Evolutionary conservation across 2,113 vertebrate species (phyloP).

Genomic region (Nanorana parkeri): DNA sequence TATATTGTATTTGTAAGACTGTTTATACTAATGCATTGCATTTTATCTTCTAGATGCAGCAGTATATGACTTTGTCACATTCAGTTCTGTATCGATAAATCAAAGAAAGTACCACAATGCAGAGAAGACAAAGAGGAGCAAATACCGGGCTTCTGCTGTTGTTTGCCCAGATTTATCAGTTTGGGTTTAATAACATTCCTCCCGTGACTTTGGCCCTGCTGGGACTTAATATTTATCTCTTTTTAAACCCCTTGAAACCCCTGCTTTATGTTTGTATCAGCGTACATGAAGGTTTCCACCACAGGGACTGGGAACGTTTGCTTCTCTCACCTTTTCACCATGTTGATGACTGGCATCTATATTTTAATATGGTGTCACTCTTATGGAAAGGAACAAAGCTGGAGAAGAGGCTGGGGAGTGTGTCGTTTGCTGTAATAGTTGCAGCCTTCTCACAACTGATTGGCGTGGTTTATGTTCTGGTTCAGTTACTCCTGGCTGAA

Average conservation of each 20-base stretch:
- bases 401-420: slow-evolving; percentile 82
- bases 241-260: slow-evolving; percentile 79
- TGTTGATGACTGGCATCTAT: slow-evolving; percentile 89
- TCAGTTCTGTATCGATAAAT: background rate
- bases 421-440: slow-evolving; percentile 85
- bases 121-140: slow-evolving; percentile 73
- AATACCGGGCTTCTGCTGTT: slow-evolving; percentile 83
- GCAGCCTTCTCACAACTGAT: slow-evolving; percentile 83
- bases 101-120: slow-evolving; percentile 61
- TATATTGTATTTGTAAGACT: background rate
- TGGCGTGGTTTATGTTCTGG: slow-evolving; percentile 82
- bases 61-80: background rate
- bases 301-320: slow-evolving; percentile 83
- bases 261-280: slow-evolving; percentile 82
- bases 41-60: slow-evolving; percentile 66
- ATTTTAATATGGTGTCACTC: slow-evolving; percentile 94
- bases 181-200: slow-evolving; percentile 88
- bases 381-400: slow-evolving; percentile 89
- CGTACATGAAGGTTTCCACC: slow-evolving; percentile 77
- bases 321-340: slow-evolving; percentile 90
- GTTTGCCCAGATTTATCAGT: slow-evolving; percentile 80
- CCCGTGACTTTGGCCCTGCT: slow-evolving; percentile 85
- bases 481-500: slow-evolving; percentile 76
- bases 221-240: slow-evolving; percentile 85
- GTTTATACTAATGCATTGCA: background rate